Evolutionary conservation across 2,113 vertebrate species (phyloP), one percentile per base, ranked within the genome.

Genomic region (Epinephelus lanceolatus): DNA sequence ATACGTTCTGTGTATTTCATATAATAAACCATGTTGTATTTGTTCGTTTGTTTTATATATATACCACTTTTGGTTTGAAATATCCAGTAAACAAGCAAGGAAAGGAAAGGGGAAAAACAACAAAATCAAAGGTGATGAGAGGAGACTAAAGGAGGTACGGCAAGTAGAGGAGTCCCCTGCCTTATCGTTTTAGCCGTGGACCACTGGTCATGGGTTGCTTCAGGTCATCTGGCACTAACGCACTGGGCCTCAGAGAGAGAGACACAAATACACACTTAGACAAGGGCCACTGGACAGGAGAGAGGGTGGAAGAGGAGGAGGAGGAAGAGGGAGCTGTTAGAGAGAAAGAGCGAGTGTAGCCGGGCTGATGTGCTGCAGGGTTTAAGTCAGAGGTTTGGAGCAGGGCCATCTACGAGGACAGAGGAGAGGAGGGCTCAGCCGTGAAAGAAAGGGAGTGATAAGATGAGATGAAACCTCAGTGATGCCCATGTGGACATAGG

Each of bases 211-310:
- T 87, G 82, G 78, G 77, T 85, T 78, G 63, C 85, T 84, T 87
- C 47, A 84, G 88, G 91, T 93, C 92, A 92, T 87, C 81, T 91
- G 89, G 85, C 86, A 93, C 70, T 89, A 93, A 92, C 76, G 79
- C 74, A 85, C 72, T 73, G 75, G 53, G 75, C 79, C 75, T 86
- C 87, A 76, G 82, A 85, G 71, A 88, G 76, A 74, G 74, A 77
- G 65, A 60, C 78, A 78, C 76, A 87, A 88, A 85, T 81, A 83
- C 71, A 80, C 59, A 79, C 86, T 94, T 90, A 90, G 83, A 89
- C 82, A 87, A 92, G 86, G 86, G 71, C 76, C 85, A 92, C 52
- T 89, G 84, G 81, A 90, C 67, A 88, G 80, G 55, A 61, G 40
- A 70, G 68, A 53, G 21, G 14, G 27, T 45, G 49, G 66, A 84